Base-by-base conservation (phyloP, 2,888 invertebrate species). In the Drosophila algonquin region DNA sequence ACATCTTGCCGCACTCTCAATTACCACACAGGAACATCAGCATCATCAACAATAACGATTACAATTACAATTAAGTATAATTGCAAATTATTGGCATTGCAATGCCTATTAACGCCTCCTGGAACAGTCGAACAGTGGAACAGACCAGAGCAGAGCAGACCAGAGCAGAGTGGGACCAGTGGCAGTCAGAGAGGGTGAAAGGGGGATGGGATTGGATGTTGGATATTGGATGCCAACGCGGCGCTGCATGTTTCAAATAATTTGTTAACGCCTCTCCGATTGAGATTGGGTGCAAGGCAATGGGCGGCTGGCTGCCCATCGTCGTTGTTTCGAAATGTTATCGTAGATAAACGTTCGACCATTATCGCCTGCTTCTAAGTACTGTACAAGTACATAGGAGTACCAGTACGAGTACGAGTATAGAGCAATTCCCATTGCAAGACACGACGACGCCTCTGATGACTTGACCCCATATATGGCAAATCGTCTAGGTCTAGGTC, bases 21-120 rank as follows among this genome's bases (percentile, higher is more conserved):
- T 70, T 70, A 76, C 76, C 59, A 61, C 72, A 46, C 46, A 73
- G 54, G 64, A 62, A 70, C 64, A 77, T 77, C 68, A 62, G 68
- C 74, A 75, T 59, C 68, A 62, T 53, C 63, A 67, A 69, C 77
- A 55, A 75, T 74, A 52, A 56, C 71, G 64, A 84, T 76, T 76
- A 76, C 86, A 80, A 75, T 79, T 80, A 81, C 79, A 81, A 82
- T 82, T 88, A 88, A 86, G 64, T 86, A 76, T 83, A 88, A 83
- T 83, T 88, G 83, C 83, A 80, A 86, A 88, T 83, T 83, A 88
- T 83, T 88, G 87, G 79, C 79, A 83, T 83, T 76, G 81, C 87
- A 76, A 65, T 88, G 84, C 84, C 87, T 88, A 83, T 83, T 83
- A 86, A 88, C 83, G 87, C 83, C 83, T 83, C 83, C 83, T 83